phyloP scores from a whole-genome alignment of 2,888 invertebrate species.

The Gibbula magus region DNA sequence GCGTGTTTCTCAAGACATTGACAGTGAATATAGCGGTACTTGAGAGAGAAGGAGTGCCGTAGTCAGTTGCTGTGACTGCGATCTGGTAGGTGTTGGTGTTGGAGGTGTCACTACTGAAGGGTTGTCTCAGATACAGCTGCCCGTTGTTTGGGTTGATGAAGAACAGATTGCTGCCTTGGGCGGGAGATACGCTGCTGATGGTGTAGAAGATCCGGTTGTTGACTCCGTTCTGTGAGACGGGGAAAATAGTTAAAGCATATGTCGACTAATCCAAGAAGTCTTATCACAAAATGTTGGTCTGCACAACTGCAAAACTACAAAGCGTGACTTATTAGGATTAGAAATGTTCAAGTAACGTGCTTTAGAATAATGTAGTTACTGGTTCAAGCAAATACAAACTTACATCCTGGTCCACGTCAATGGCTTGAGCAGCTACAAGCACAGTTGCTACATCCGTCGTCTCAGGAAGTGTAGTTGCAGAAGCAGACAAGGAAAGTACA shows the following conservation, averaged over 20 bases:
- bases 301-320: neutral
- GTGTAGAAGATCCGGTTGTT: constrained; percentile 47
- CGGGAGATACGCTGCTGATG: constrained; percentile 47
- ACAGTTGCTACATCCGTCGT: constrained; percentile 44
- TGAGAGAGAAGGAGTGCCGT: constrained; percentile 56
- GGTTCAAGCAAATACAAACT: constrained; percentile 30
- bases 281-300: neutral
- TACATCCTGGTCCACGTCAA: constrained; percentile 53
- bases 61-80: constrained; percentile 50
- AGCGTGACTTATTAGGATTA: neutral
- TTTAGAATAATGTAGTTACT: neutral
- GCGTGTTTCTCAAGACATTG: constrained; percentile 50
- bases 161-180: constrained; percentile 50
- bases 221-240: constrained; percentile 30
- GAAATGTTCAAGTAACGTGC: neutral
- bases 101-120: constrained; percentile 44
- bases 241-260: neutral
- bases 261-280: neutral
- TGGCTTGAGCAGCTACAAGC: constrained; percentile 47
- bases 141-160: constrained; percentile 54
- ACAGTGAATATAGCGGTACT: constrained; percentile 45
- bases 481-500: constrained; percentile 40
- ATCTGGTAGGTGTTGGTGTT: constrained; percentile 48
- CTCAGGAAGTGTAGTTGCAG: constrained; percentile 45
- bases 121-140: constrained; percentile 44